A percentile compares a stretch with the other conserved stretches of the same genome.
These are phyloP conservation scores for Cololabis saira DNA, from an alignment of 2,113 vertebrate species.

Conservation along the genomic window DNA sequence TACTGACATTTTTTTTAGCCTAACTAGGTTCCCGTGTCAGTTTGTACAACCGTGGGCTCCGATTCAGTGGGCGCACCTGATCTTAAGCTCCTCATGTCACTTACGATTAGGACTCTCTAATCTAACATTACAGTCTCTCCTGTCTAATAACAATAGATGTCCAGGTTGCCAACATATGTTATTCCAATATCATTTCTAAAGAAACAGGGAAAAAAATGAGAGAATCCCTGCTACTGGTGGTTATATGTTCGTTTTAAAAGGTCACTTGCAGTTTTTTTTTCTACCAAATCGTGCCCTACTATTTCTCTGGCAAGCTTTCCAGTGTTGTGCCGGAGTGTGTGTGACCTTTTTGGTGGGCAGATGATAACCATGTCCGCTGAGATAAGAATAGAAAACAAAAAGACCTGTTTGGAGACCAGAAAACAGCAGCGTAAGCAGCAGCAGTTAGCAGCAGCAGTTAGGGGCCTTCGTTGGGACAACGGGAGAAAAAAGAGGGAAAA, in stretches of 20 bases:
- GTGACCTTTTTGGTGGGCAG: slow-evolving; percentile 80
- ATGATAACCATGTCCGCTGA: slow-evolving; percentile 76
- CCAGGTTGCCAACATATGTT: slow-evolving; percentile 11
- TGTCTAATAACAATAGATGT: slow-evolving; percentile 51
- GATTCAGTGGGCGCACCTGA: slow-evolving; percentile 57
- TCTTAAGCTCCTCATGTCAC: slow-evolving; percentile 51
- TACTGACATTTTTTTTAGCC: slow-evolving; percentile 55
- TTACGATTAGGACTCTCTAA: slow-evolving; percentile 50
- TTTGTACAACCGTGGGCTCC: slow-evolving; percentile 13
- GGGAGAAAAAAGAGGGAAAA: slow-evolving; percentile 22
- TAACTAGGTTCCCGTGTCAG: slow-evolving; percentile 19
- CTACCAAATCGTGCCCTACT: slow-evolving; percentile 76
- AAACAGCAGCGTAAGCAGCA: slow-evolving; percentile 76
- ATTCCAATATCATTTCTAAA: slow-evolving; percentile 30
- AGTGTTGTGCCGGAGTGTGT: slow-evolving; percentile 55
- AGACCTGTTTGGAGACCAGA: slow-evolving; percentile 79
- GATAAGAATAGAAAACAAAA: slow-evolving; percentile 83
- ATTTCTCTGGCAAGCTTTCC: slow-evolving; percentile 72
- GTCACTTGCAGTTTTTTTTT: slow-evolving; percentile 71
- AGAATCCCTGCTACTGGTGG: slow-evolving; percentile 42
- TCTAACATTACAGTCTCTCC: slow-evolving; percentile 56
- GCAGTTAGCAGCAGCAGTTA: slow-evolving; percentile 71
- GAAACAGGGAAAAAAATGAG: slow-evolving; percentile 40
- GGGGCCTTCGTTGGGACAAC: slow-evolving; percentile 58
- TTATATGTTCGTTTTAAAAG: slow-evolving; percentile 74